Percentiles rank a stretch among this genome's conserved stretches.
These are phyloP conservation scores for Lindbergichthys nudifrons DNA, from an alignment of 2,797 vertebrate genomes.

Conservation along the genomic window DNA sequence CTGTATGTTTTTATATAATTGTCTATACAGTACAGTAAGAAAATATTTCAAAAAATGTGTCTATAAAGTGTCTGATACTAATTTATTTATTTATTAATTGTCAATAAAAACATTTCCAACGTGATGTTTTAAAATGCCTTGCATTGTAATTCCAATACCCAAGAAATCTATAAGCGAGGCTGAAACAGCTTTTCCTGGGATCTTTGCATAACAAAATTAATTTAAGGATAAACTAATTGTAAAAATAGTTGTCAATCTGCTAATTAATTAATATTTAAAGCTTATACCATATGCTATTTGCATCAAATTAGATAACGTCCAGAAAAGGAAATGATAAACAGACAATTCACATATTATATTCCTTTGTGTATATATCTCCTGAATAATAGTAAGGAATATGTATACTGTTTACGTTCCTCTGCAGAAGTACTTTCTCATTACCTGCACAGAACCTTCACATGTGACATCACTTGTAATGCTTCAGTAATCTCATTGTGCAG, in stretches of 20 bases:
- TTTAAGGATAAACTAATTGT: too few relatives aligned
- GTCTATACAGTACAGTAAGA: neutral
- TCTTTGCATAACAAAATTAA: too few relatives aligned
- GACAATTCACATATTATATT: neutral
- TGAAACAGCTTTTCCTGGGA: too few relatives aligned
- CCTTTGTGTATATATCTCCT: neutral
- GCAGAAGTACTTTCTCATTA: conserved; percentile 21
- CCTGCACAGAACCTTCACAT: conserved; percentile 33
- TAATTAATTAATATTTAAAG: too few relatives aligned
- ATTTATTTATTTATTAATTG: too few relatives aligned
- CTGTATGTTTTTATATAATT: neutral
- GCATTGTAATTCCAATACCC: too few relatives aligned
- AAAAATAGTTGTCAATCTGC: too few relatives aligned
- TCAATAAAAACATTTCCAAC: too few relatives aligned
- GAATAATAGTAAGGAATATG: neutral
- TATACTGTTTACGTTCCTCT: neutral
- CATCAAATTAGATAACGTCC: neutral
- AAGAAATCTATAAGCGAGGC: too few relatives aligned
- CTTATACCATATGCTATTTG: neutral
- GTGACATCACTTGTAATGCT: conserved; percentile 72
- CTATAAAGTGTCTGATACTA: too few relatives aligned
- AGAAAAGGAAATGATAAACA: neutral
- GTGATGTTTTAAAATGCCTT: too few relatives aligned
- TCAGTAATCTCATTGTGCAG: conserved; percentile 63
- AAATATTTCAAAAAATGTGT: too few relatives aligned